Base-by-base conservation (phyloP, 1,140 invertebrate species). In the Danaus melanippus region DNA sequence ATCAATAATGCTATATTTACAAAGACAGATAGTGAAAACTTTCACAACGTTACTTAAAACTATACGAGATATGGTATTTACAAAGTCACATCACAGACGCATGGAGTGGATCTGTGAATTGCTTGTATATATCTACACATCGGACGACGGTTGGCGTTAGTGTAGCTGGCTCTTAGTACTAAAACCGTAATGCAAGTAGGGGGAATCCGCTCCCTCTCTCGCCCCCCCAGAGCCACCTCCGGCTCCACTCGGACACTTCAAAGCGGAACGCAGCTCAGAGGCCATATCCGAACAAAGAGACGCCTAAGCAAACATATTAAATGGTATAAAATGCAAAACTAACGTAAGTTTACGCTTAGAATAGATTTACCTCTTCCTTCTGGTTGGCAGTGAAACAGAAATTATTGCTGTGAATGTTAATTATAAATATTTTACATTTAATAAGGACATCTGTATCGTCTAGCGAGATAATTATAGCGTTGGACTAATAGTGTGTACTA, bases 251-350 rank as follows among this genome's bases (percentile, higher is more conserved):
- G 89, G 89, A 70, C 91, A 92, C 69, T 90, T 89, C 56, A 93
- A 76, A 44, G 91, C 92, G 62, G 92, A 91, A 62, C 91, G 90
- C 60, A 93, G 83, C 78, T 93, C 92, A 43, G 89, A 88, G 44
- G 90, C 89, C 90, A 92, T 92, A 82, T 92, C 91, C 55, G 90
- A 89, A 84, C 90, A 92, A 62, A 92, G 86, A 44, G 91, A 91
- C 46, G 89, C 89, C 91, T 92, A 88, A 60, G 57, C 60, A 69
- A 55, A 74, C 57, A 73, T 67, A 67, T 50, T 62, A 64, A 58
- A 64, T 45, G 48, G 12, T 62, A 49, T 41, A 54, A 59, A 50
- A 54, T 67, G 53, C 45, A 43, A 59, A 54, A 58, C 46, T 46
- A 32, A 50, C 41, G 45, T 53, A 55, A 49, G 11, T 57, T 58